These are phyloP conservation scores for Naso thynnoides DNA, from an alignment of 2,797 vertebrate species.

Conservation along the genomic window DNA sequence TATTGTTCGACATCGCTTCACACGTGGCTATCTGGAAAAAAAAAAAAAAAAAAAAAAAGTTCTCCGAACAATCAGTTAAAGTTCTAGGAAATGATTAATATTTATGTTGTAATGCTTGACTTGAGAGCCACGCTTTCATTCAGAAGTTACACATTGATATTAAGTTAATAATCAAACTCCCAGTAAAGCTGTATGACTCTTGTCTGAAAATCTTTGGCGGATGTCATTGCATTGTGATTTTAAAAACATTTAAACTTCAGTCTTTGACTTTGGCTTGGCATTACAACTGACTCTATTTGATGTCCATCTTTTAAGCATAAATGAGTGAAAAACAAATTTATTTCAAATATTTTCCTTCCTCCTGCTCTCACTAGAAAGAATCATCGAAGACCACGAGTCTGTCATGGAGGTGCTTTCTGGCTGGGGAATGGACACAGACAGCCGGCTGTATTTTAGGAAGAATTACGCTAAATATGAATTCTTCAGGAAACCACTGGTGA, in stretches of 20 bases:
- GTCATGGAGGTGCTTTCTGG: constrained; percentile 92
- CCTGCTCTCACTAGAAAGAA: constrained; percentile 87
- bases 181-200: constrained; percentile 19
- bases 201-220: constrained; percentile 7
- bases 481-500: constrained; percentile 97
- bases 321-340: constrained; percentile 8
- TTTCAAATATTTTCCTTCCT: constrained; percentile 21
- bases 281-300: not conserved
- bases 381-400: constrained; percentile 96
- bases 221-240: constrained; percentile 11
- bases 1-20: constrained; percentile 48
- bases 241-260: not conserved
- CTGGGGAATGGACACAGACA: constrained; percentile 93
- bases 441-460: constrained; percentile 95
- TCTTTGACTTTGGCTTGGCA: constrained; percentile 10
- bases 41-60: constrained; percentile 51
- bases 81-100: constrained; percentile 69
- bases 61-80: constrained; percentile 63
- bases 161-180: constrained; percentile 78
- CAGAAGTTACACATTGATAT: constrained; percentile 70
- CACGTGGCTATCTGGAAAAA: constrained; percentile 46
- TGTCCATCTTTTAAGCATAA: not conserved
- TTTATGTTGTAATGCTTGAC: constrained; percentile 50
- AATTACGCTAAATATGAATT: constrained; percentile 99
- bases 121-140: constrained; percentile 21